These are phyloP conservation scores for Tinea semifulvella DNA, from an alignment of 2,888 invertebrate genomes.

Conservation along the genomic window DNA sequence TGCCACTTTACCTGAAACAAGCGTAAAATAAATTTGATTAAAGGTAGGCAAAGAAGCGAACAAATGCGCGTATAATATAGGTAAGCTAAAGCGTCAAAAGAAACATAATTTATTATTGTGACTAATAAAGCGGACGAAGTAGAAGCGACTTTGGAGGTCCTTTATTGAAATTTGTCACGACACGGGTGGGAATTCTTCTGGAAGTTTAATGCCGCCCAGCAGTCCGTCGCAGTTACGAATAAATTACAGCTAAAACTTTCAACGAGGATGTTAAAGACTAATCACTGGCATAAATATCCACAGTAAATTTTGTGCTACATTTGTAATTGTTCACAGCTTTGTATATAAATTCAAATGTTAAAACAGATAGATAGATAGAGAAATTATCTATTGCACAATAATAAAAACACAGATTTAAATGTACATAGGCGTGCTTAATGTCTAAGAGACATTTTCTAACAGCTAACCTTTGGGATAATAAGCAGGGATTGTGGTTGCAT, in stretches of 20 bases:
- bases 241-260: constrained; percentile 26
- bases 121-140: constrained; percentile 27
- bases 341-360: too few relatives aligned
- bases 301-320: too few relatives aligned
- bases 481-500: too few relatives aligned
- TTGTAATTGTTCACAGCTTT: too few relatives aligned
- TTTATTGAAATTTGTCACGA: constrained; percentile 15
- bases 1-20: constrained; percentile 9
- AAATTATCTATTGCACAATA: too few relatives aligned
- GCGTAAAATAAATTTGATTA: constrained; percentile 9
- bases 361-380: too few relatives aligned
- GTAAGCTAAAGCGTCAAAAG: not conserved
- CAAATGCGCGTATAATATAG: not conserved
- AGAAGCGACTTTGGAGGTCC: constrained; percentile 9
- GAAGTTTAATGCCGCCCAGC: constrained; percentile 21
- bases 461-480: too few relatives aligned
- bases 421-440: too few relatives aligned
- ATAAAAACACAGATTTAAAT: too few relatives aligned
- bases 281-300: constrained; percentile 27
- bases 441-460: too few relatives aligned
- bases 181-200: constrained; percentile 14
- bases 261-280: constrained; percentile 25
- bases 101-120: constrained; percentile 27
- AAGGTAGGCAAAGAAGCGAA: not conserved
- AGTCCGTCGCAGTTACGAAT: constrained; percentile 22